phyloP scores from a whole-genome alignment of 2,113 vertebrate species.

The Hoplias malabaricus region DNA sequence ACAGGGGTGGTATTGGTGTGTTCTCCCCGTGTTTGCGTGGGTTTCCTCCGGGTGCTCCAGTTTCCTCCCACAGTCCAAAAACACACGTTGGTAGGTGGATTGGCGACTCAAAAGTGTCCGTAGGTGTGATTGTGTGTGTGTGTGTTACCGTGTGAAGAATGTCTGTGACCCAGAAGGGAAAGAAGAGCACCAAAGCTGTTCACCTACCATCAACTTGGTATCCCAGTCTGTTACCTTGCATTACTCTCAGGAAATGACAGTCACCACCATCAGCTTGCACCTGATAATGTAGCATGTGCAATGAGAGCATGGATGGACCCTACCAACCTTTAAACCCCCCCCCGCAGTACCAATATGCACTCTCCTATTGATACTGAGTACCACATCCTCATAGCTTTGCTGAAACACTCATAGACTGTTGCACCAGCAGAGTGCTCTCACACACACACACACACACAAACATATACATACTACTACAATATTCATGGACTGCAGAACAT shows the following conservation, averaged over 20 bases:
- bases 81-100: no score
- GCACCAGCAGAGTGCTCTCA: neutral
- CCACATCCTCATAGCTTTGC: neutral
- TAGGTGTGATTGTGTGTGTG: neutral
- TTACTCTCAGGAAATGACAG: neutral
- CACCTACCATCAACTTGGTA: slow-evolving; percentile 42
- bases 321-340: neutral
- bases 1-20: no score
- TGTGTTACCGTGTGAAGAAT: neutral
- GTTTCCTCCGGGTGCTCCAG: no score
- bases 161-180: neutral
- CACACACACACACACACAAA: neutral
- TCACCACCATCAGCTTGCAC: neutral
- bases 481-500: neutral
- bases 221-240: neutral
- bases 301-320: neutral
- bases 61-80: no score
- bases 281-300: neutral
- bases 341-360: neutral
- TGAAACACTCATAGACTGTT: neutral
- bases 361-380: neutral
- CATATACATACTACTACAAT: neutral
- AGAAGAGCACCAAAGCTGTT: neutral
- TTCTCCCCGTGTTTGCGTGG: no score
- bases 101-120: no score